Evolutionary conservation across 2,113 vertebrate genomes (phyloP).

Genomic region (Felis catus): DNA sequence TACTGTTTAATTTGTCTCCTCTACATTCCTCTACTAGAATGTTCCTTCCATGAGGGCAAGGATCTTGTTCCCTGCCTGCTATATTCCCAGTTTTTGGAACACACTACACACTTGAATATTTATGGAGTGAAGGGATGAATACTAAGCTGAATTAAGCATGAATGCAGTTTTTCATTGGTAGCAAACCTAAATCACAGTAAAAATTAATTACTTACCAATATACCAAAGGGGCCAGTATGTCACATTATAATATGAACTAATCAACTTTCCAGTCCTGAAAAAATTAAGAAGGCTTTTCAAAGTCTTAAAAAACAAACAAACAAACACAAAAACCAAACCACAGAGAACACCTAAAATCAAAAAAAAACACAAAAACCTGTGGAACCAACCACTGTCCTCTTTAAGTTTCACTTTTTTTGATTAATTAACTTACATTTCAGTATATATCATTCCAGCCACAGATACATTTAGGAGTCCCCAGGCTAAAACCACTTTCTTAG

Average conservation of each 20-base stretch:
- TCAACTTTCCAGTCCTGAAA: conserved; percentile 93
- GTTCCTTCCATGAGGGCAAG: neutral
- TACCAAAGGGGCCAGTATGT: conserved; percentile 96
- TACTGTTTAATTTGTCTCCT: neutral
- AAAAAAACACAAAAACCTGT: neutral
- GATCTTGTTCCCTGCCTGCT: neutral
- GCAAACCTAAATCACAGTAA: conserved; percentile 20
- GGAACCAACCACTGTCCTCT: neutral
- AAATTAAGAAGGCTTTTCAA: conserved; percentile 23
- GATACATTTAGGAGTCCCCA: conserved; percentile 96
- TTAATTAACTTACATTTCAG: conserved; percentile 91
- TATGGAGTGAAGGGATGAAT: neutral
- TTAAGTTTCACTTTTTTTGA: neutral
- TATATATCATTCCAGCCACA: conserved; percentile 96
- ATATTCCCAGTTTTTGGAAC: neutral
- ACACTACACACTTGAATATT: neutral
- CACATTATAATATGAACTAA: conserved; percentile 94
- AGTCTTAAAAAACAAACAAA: neutral
- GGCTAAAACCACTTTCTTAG: conserved; percentile 91
- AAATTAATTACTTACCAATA: conserved; percentile 90
- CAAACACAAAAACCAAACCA: neutral
- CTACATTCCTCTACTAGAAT: neutral
- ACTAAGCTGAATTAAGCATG: conserved; percentile 18
- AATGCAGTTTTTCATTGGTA: neutral
- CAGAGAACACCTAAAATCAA: neutral